Evolutionary conservation across 2,888 invertebrate species (phyloP), one percentile per base, ranked within the genome.

Genomic region (Maniola hyperantus): DNA sequence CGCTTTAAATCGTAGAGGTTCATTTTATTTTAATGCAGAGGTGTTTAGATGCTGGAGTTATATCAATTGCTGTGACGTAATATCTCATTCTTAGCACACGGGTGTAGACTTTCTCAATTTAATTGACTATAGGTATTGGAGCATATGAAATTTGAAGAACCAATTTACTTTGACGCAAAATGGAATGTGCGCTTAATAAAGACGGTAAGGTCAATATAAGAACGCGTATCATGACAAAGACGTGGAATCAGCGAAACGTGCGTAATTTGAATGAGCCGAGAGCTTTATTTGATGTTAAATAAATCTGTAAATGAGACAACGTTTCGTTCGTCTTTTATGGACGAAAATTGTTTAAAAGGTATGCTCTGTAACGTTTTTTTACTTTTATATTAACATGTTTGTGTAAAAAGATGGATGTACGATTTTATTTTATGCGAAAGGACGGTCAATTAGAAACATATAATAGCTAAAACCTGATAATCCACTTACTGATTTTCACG

Each of bases 151-250:
- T 69, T 71, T 71, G 68, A 71, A 73, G 71, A 71, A 68, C 69
- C 72, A 72, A 73, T 73, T 73, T 74, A 67, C 68, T 72, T 71
- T 71, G 71, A 71, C 69, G 68, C 65, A 73, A 69, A 72, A 73
- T 71, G 67, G 67, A 71, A 72, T 57, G 69, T 65, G 73, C 65
- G 54, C 55, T 62, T 71, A 70, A 73, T 73, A 72, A 72, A 71
- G 73, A 69, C 68, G 64, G 66, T 63, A 58, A 64, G 69, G 74
- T 74, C 74, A 71, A 73, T 71, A 71, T 62, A 73, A 69, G 66
- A 59, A 66, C 63, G 68, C 65, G 58, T 70, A 70, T 71, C 70
- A 70, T 72, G 64, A 69, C 66, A 66, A 65, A 72, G 62, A 64
- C 67, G 64, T 57, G 60, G 67, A 71, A 66, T 68, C 66, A 59